phyloP scores from a whole-genome alignment of 2,888 invertebrate species.

The Osmoderma eremita region DNA sequence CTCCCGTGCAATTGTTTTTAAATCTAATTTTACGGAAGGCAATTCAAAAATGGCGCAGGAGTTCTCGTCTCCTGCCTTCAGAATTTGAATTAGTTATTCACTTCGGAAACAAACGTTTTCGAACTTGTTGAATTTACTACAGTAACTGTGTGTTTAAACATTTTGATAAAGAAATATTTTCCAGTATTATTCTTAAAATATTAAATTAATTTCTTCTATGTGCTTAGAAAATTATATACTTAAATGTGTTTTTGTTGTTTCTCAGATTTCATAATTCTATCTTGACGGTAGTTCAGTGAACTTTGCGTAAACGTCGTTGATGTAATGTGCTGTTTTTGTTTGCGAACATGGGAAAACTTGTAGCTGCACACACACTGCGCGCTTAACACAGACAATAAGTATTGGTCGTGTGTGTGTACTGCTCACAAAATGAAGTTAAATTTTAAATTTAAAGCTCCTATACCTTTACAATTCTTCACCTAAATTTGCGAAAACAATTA shows the following conservation, averaged over 20 bases:
- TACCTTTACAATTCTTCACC: too few relatives aligned
- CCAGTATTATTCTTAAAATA: too few relatives aligned
- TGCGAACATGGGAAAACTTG: background rate
- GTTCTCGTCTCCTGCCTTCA: background rate
- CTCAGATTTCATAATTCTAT: background rate
- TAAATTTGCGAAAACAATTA: too few relatives aligned
- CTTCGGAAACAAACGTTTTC: background rate
- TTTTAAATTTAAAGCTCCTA: too few relatives aligned
- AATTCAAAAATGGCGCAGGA: background rate
- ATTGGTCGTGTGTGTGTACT: too few relatives aligned
- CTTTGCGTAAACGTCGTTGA: background rate
- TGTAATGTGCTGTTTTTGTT: background rate
- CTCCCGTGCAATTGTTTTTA: background rate
- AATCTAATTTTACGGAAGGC: background rate
- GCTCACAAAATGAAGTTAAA: too few relatives aligned
- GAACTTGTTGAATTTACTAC: background rate
- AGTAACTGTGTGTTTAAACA: background rate
- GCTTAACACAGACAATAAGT: too few relatives aligned
- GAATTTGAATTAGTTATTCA: conserved; percentile 5
- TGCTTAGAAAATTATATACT: too few relatives aligned
- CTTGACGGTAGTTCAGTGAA: conserved; percentile 1
- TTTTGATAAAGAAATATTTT: background rate
- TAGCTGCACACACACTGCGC: too few relatives aligned
- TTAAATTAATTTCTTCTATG: too few relatives aligned
- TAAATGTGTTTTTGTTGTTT: background rate